Conservation (phyloP, 2,113 vertebrate genomes). For the Limnothrissa miodon region DNA sequence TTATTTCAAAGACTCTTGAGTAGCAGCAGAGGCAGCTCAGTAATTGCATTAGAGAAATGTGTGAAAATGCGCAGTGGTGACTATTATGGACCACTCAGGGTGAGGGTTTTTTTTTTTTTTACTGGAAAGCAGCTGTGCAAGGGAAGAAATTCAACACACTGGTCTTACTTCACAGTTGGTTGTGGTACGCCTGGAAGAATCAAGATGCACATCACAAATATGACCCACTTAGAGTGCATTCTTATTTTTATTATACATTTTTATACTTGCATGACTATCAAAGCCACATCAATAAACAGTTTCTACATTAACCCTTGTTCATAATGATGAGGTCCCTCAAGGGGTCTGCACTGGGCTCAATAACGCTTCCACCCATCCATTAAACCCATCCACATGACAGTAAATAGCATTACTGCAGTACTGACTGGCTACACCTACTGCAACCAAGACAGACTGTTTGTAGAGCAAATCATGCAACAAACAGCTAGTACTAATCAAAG, state of each 20-base stretch:
- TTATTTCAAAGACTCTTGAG: constrained; percentile 53
- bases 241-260: not conserved
- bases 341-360: not conserved
- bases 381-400: not conserved
- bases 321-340: not conserved
- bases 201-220: not conserved
- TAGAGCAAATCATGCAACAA: too few species aligned
- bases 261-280: not conserved
- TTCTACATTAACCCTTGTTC: not conserved
- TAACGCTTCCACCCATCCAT: not conserved
- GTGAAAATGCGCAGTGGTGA: constrained; percentile 54
- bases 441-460: too few species aligned
- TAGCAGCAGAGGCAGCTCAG: constrained; percentile 41
- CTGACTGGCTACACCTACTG: too few species aligned
- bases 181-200: constrained; percentile 5
- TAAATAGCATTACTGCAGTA: not conserved
- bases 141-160: constrained; percentile 35
- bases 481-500: too few species aligned
- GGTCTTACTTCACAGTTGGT: constrained; percentile 19
- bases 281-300: not conserved
- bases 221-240: not conserved
- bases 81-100: constrained; percentile 54
- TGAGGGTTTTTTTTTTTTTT: constrained; percentile 37
- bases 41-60: constrained; percentile 62
- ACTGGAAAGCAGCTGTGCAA: constrained; percentile 46